Evolutionary conservation across 2,888 invertebrate genomes (phyloP).

Genomic region (Tetheella fluctuosa): DNA sequence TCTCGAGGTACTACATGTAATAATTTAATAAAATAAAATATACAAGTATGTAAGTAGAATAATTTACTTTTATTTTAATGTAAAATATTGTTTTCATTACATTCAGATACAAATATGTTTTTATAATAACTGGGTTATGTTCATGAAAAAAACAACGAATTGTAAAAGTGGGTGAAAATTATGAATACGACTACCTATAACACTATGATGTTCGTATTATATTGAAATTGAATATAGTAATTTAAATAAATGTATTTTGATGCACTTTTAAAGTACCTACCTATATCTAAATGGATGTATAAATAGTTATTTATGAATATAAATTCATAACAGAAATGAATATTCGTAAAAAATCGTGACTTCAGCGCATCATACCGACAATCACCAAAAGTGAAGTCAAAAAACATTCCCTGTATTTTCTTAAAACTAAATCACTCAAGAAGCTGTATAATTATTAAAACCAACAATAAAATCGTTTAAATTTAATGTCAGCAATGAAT

Average conservation of each 20-base stretch:
- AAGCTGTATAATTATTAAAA: not conserved
- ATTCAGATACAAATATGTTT: not conserved
- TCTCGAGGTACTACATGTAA: too few species aligned
- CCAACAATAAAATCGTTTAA: not conserved
- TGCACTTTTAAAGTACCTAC: not conserved
- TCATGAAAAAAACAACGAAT: not conserved
- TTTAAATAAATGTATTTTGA: not conserved
- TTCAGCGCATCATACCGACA: too few species aligned
- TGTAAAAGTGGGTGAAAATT: not conserved
- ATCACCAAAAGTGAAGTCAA: too few species aligned
- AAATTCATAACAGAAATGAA: not conserved
- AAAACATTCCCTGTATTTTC: not conserved
- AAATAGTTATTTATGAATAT: not conserved
- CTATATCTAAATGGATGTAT: too few species aligned
- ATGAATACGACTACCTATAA: not conserved
- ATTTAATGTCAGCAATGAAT: slow-evolving; percentile 17
- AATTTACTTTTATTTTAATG: slow-evolving; percentile 1
- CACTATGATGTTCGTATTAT: too few species aligned
- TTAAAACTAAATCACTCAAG: too few species aligned
- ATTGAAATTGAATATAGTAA: not conserved
- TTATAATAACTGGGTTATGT: not conserved
- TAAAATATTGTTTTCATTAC: not conserved
- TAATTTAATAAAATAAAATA: not conserved
- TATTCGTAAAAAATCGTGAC: not conserved
- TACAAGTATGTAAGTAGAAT: not conserved